Conservation (phyloP, 2,113 vertebrate species). For the Poeciliopsis turrubarensis region DNA sequence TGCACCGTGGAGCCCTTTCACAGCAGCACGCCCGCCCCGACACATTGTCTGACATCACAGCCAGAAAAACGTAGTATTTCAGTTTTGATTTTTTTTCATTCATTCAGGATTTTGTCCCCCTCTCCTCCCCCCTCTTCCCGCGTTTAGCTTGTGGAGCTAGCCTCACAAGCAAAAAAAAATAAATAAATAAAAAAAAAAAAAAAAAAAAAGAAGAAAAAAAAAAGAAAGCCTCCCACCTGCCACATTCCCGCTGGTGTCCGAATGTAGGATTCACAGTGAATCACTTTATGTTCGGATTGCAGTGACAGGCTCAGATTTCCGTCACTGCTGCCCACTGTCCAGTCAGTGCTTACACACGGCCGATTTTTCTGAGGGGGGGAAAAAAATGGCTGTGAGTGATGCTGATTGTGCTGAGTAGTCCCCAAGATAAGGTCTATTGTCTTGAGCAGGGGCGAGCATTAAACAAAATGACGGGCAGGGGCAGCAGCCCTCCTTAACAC, state of each 20-base stretch:
- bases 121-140: slow-evolving; percentile 21
- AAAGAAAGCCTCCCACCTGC: slow-evolving; percentile 61
- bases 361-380: slow-evolving; percentile 19
- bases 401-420: neutral
- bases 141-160: slow-evolving; percentile 33
- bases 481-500: no score
- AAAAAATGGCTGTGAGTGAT: slow-evolving; percentile 7
- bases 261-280: slow-evolving; percentile 71
- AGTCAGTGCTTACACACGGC: slow-evolving; percentile 37
- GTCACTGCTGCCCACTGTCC: slow-evolving; percentile 78
- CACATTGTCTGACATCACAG: slow-evolving; percentile 69
- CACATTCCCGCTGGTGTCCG: slow-evolving; percentile 62
- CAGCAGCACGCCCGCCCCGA: slow-evolving; percentile 59
- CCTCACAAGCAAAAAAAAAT: slow-evolving; percentile 1
- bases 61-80: slow-evolving; percentile 4
- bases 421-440: no score
- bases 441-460: neutral
- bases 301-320: slow-evolving; percentile 68
- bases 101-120: slow-evolving; percentile 38
- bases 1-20: slow-evolving; percentile 28
- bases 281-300: slow-evolving; percentile 66
- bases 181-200: slow-evolving; percentile 4
- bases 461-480: neutral
- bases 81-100: neutral
- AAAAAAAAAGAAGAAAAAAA: no score